A percentile compares a stretch with the other conserved stretches of the same genome.
Conservation (phyloP, 2,797 vertebrate genomes). For the Bovichtus diacanthus region DNA sequence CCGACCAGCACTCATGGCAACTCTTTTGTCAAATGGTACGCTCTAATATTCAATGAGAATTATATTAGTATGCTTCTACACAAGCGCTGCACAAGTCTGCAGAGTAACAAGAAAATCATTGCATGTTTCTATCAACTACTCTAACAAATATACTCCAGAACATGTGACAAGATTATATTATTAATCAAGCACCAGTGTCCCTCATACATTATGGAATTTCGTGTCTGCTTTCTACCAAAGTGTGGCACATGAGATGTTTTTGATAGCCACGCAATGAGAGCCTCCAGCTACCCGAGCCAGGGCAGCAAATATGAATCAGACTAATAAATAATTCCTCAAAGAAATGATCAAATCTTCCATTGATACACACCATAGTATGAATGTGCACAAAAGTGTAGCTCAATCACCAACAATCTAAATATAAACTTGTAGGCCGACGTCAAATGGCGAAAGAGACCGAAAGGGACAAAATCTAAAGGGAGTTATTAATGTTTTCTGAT, state of each 20-base stretch:
- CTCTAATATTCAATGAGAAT: neutral
- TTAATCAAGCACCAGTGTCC: too few species aligned
- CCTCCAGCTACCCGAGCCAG: too few species aligned
- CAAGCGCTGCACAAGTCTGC: neutral
- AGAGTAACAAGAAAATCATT: neutral
- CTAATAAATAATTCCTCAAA: neutral
- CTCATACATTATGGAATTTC: neutral
- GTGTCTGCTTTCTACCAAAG: neutral
- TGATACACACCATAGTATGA: neutral
- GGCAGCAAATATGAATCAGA: too few species aligned
- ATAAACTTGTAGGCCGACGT: neutral
- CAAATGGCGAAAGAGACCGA: neutral
- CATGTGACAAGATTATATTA: neutral
- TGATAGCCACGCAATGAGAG: too few species aligned
- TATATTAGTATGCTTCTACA: neutral
- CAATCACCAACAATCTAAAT: neutral
- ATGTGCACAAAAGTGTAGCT: neutral
- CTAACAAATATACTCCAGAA: neutral
- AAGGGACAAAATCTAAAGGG: neutral
- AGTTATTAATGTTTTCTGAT: neutral
- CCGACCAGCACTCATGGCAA: neutral
- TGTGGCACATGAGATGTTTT: neutral
- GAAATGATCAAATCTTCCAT: neutral
- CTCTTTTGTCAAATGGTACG: neutral
- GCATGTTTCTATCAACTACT: neutral